Base-by-base conservation (phyloP, 2,113 vertebrate genomes). In the Anseranas semipalmata region DNA sequence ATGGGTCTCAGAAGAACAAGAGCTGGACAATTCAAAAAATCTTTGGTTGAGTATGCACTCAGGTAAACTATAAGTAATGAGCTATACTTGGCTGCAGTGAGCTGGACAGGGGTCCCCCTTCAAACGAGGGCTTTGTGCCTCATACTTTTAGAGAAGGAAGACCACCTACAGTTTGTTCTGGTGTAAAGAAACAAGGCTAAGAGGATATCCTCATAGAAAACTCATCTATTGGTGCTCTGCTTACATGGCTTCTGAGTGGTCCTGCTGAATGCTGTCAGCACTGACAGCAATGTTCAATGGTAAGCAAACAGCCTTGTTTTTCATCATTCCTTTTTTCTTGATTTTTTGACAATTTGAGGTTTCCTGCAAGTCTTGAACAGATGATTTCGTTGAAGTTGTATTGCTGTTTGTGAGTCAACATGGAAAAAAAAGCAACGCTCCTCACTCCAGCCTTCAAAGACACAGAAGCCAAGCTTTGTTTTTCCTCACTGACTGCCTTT, bases 71-170 rank as follows among this genome's bases (percentile, higher is more conserved):
- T 19, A 72, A 32, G 2, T 46, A 53, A 35, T n/a, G 10, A 79
- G 15, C 0, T 2, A 50, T 10, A 37, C 6, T 18, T 33, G 43
- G 7, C 32, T 41, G 13, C 2, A 3, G 14, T 32, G 56, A 66
- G n/a, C 37, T 77, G 59, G 15, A 39, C 7, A 9, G 22, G 12
- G 6, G 9, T 15, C 5, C 5, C 5, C 9, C 30, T 66, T 66
- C 33, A 48, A 37, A 22, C 4, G 33, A 24, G 9, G 17, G 17
- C 22, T 77, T 78, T 74, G 25, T 35, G 15, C 32, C 28, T 24
- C 18, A 2, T 17, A 8, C 1, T 37, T 35, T 58, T 41, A 63
- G 22, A 79, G 22, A 27, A 87, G 11, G 21, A 87, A 56, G 30
- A 4, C 6, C 24, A 66, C 70, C 24, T 60, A 35, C 30, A 15